Evolutionary conservation across 2,888 invertebrate genomes (phyloP).

Genomic region (Syrphus vitripennis): DNA sequence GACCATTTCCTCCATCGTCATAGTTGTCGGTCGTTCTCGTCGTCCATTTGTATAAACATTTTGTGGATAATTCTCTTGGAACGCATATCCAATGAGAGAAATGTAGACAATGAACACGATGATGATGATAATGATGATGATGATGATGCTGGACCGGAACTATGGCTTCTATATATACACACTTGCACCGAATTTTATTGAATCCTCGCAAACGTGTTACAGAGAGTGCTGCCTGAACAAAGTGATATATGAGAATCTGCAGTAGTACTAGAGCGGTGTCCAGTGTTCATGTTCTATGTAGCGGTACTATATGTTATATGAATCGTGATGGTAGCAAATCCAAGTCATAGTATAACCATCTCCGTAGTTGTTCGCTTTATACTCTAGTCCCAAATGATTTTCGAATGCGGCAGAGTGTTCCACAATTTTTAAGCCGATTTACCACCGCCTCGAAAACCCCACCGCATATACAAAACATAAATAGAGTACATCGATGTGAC

Average conservation of each 20-base stretch:
- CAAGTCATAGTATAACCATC: constrained; percentile 4
- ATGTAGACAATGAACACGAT: constrained; percentile 38
- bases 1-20: constrained; percentile 45
- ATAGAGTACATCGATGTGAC: neutral
- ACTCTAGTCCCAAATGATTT: constrained; percentile 9
- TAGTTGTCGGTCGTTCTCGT: neutral
- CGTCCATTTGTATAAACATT: constrained; percentile 31
- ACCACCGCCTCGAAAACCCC: neutral
- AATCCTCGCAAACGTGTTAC: constrained; percentile 66
- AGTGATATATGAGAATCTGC: constrained; percentile 70
- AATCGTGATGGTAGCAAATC: constrained; percentile 8
- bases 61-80: constrained; percentile 62
- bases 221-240: constrained; percentile 52
- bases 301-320: neutral
- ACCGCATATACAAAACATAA: neutral
- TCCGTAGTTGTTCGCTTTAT: neutral
- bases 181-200: constrained; percentile 47
- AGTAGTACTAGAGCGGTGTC: constrained; percentile 42
- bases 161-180: constrained; percentile 1
- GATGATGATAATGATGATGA: constrained; percentile 44
- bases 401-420: constrained; percentile 47
- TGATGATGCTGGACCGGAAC: constrained; percentile 39
- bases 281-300: neutral
- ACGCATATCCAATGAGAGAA: constrained; percentile 55
- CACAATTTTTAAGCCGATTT: constrained; percentile 57